phyloP scores from a whole-genome alignment of 2,888 invertebrate species.

The Lapara coniferarum region DNA sequence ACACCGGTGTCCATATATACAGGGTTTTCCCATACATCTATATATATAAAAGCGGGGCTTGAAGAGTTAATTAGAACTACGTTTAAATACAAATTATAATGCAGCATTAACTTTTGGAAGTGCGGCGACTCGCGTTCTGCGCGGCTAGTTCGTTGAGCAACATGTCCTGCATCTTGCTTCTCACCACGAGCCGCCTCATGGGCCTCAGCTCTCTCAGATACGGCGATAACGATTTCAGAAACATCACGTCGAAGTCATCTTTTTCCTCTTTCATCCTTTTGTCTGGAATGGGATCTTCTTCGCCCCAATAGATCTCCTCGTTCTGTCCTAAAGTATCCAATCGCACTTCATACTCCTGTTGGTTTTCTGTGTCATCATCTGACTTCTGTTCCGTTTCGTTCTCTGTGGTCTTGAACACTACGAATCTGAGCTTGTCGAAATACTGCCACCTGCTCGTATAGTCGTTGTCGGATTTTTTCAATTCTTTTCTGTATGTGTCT shows the following conservation, averaged over 20 bases:
- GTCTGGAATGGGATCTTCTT: conserved; percentile 39
- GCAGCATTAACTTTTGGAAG: not conserved
- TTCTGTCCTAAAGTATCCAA: conserved; percentile 35
- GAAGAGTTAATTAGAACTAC: too few relatives aligned
- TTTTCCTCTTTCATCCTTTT: conserved; percentile 38
- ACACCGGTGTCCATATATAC: too few relatives aligned
- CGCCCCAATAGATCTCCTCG: conserved; percentile 23
- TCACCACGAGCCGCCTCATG: conserved; percentile 55
- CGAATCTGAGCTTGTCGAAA: conserved; percentile 49
- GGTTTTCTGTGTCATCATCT: conserved; percentile 27
- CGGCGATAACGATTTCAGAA: conserved; percentile 59
- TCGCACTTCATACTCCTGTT: conserved; percentile 13
- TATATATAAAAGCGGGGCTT: too few relatives aligned
- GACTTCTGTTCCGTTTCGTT: conserved; percentile 28
- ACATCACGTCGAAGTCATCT: conserved; percentile 61
- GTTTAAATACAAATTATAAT: not conserved
- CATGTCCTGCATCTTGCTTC: conserved; percentile 64
- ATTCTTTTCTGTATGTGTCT: conserved; percentile 53
- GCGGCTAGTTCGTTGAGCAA: conserved; percentile 54
- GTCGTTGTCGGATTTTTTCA: conserved; percentile 41
- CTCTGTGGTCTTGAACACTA: conserved; percentile 35
- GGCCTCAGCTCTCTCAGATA: conserved; percentile 58
- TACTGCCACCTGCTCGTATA: conserved; percentile 57
- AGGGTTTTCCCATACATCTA: too few relatives aligned
- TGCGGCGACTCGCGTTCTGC: conserved; percentile 31